Evolutionary conservation across 2,113 vertebrate genomes (phyloP), one percentile per base, ranked within the genome.

Genomic region (Paedocypris sp.): DNA sequence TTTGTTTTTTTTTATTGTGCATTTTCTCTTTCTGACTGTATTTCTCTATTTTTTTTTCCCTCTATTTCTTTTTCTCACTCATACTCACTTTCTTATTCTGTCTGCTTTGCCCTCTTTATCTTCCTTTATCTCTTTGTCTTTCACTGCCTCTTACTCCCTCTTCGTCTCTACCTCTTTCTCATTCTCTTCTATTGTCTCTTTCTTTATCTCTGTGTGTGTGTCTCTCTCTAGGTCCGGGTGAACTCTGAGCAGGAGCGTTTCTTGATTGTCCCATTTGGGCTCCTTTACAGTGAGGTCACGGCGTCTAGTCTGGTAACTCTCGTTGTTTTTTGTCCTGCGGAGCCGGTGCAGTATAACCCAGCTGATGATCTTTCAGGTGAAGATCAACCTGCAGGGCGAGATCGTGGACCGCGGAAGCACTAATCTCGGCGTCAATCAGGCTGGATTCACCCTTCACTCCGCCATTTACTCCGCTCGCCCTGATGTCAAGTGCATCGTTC

Each of bases 281-380:
- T 98, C 35, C 90, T 97, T 38, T 97, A 90, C 80, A 98, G 95
- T 68, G 94, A 98, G 79, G 94, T 97, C 75, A 89, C 92, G 2
- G 94, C 95, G 2, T 98, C 95, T 67, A 97, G 92, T 78, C 73
- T 98, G 92, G 95, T 98, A 79, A 90, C 1, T 12, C 18, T 42
- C 4, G 23, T 47, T 13, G n/a, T 11, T 36, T 18, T 39, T 9
- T 4, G n/a, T n/a, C n/a, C n/a, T n/a, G n/a, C n/a, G n/a, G n/a
- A n/a, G n/a, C n/a, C n/a, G n/a, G n/a, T n/a, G n/a, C n/a, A n/a
- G n/a, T n/a, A n/a, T n/a, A n/a, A n/a, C n/a, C n/a, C n/a, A n/a
- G n/a, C n/a, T n/a, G n/a, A n/a, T 39, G 6, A 41, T 13, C 26
- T 64, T 52, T 20, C 69, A 98, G 95, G 91, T 98, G 58, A 98